Percentiles rank a stretch among this genome's conserved stretches.
These are phyloP conservation scores for Copidosoma aretas DNA, from an alignment of 2,888 invertebrate species.

Conservation along the genomic window DNA sequence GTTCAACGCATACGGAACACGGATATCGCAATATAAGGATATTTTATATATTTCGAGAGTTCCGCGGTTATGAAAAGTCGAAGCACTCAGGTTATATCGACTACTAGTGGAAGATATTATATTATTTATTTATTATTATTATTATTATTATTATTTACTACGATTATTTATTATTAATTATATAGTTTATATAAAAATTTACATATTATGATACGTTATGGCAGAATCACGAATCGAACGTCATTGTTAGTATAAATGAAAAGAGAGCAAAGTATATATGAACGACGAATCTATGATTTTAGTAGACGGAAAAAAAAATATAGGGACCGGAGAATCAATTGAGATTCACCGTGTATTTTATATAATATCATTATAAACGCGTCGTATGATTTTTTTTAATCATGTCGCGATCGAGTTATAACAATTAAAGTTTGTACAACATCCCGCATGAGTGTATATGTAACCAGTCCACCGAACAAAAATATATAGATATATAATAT, in stretches of 20 bases:
- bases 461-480: constrained; percentile 23
- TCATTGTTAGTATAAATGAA: constrained; percentile 12
- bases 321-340: too few relatives aligned
- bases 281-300: background rate
- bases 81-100: constrained; percentile 20
- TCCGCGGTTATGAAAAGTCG: constrained; percentile 8
- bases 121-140: constrained; percentile 21
- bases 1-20: constrained; percentile 5
- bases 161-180: constrained; percentile 9
- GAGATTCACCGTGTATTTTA: background rate
- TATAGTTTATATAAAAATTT: constrained; percentile 9
- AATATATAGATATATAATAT: background rate
- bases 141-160: constrained; percentile 14
- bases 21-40: constrained; percentile 38
- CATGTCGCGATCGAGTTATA: constrained; percentile 8
- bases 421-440: constrained; percentile 23
- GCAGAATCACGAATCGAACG: constrained; percentile 13
- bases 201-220: constrained; percentile 19
- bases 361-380: constrained; percentile 3
- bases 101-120: constrained; percentile 13
- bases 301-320: too few relatives aligned
- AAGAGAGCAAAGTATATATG: constrained; percentile 10
- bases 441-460: constrained; percentile 39
- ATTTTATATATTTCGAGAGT: constrained; percentile 38
- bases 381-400: constrained; percentile 8